Percentiles rank a stretch among this genome's conserved stretches.
These are phyloP conservation scores for Dexiosoma caninum DNA, from an alignment of 2,888 invertebrate genomes.

Conservation along the genomic window DNA sequence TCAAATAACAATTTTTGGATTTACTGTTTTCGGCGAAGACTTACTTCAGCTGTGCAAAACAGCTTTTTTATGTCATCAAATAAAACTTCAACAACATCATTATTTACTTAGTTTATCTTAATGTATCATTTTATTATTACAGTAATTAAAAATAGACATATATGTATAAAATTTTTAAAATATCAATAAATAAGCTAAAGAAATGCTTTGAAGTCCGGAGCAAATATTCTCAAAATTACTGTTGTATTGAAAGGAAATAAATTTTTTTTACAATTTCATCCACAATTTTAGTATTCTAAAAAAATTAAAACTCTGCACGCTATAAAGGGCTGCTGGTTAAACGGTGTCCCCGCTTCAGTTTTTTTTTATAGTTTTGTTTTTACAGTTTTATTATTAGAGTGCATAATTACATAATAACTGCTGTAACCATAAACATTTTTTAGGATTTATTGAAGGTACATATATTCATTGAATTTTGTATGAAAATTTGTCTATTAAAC, in stretches of 20 bases:
- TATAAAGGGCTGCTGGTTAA: not conserved
- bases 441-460: too few species aligned
- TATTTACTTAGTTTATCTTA: not conserved
- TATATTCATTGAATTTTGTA: too few species aligned
- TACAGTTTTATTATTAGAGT: slow-evolving; percentile 22
- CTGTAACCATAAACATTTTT: too few species aligned
- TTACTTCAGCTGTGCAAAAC: too few species aligned
- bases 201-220: slow-evolving; percentile 38
- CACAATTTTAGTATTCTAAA: not conserved
- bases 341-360: not conserved
- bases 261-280: not conserved
- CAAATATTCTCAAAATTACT: not conserved
- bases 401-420: slow-evolving; percentile 41
- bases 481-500: too few species aligned
- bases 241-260: not conserved
- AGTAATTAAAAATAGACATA: slow-evolving; percentile 34
- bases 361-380: not conserved
- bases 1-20: too few species aligned
- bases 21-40: too few species aligned
- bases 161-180: not conserved
- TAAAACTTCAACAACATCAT: not conserved
- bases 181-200: slow-evolving; percentile 53
- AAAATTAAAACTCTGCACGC: not conserved
- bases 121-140: slow-evolving; percentile 10
- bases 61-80: not conserved